Base-by-base conservation (phyloP, 2,113 vertebrate genomes). In the Oenanthe oenanthe region DNA sequence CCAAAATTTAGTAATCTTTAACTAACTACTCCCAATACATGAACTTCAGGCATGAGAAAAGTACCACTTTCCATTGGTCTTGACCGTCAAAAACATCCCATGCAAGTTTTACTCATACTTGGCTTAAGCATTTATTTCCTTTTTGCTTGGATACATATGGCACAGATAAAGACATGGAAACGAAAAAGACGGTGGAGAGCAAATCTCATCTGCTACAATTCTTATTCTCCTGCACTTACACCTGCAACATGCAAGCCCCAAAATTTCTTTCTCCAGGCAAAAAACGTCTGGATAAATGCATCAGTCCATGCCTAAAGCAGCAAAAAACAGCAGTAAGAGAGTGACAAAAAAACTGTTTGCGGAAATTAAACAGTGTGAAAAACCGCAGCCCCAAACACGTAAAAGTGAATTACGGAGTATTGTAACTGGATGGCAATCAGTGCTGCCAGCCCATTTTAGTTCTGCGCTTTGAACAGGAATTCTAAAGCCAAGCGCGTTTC, bases 401-500 rank as follows among this genome's bases (percentile, higher is more conserved):
- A 11, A 22, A 60, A 51, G 22, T 13, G 60, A 48, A 51, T 60
- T n/a, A 31, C 6, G 4, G 45, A 66, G 7, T 2, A 4, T 1
- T 28, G 29, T 10, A 63, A 36, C 4, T 11, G 45, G 22, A 19
- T 8, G 3, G 20, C 42, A 50, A 5, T 11, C 15, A 8, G 0
- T 15, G 24, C 31, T 22, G 12, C 5, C 28, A 42, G 17, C 10
- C 45, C 1, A 3, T 47, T 20, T 6, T 6, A 43, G 20, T 32
- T 32, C 7, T 6, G 47, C 18, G 5, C 32, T 29, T 29, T 2
- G 5, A 56, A 1, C 16, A 40, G 40, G 60, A 45, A 1, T 6
- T 32, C 60, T 1, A 3, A 12, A 56, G 21, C 19, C n/a, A 3
- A 3, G 0, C 2, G 7, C 7, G 2, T 8, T 13, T 2, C 3